phyloP scores from a whole-genome alignment of 2,797 vertebrate genomes.

The Numenius phaeopus region DNA sequence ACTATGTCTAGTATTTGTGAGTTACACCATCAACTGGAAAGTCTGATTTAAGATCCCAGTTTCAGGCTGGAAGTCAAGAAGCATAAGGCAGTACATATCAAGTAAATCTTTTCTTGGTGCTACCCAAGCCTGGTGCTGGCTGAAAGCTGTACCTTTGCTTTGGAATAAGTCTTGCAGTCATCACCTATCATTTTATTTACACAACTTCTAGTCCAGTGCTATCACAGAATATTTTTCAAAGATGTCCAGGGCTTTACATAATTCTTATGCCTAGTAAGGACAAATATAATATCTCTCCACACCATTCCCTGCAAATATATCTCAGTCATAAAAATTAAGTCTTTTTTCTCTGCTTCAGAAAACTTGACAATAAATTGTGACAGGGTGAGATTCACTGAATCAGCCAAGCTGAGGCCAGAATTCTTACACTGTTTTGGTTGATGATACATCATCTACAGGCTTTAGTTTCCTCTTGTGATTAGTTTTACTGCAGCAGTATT shows the following conservation, averaged over 20 bases:
- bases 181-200: neutral
- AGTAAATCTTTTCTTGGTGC: neutral
- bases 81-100: neutral
- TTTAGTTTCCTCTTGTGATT: conserved; percentile 52
- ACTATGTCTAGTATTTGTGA: neutral
- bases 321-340: neutral
- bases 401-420: neutral
- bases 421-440: conserved; percentile 37
- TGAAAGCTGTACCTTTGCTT: neutral
- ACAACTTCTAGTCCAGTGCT: neutral
- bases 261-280: neutral
- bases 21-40: neutral
- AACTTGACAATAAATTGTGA: neutral
- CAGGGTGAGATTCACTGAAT: neutral
- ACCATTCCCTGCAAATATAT: neutral
- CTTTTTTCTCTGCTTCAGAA: neutral
- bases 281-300: neutral
- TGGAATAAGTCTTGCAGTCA: neutral
- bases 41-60: neutral
- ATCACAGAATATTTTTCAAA: neutral
- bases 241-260: neutral
- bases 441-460: conserved; percentile 13
- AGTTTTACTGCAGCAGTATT: conserved; percentile 48
- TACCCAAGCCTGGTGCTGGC: neutral
- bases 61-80: neutral